Evolutionary conservation across 2,888 invertebrate species (phyloP).

Genomic region (Poecilobothrus nobilitatus): DNA sequence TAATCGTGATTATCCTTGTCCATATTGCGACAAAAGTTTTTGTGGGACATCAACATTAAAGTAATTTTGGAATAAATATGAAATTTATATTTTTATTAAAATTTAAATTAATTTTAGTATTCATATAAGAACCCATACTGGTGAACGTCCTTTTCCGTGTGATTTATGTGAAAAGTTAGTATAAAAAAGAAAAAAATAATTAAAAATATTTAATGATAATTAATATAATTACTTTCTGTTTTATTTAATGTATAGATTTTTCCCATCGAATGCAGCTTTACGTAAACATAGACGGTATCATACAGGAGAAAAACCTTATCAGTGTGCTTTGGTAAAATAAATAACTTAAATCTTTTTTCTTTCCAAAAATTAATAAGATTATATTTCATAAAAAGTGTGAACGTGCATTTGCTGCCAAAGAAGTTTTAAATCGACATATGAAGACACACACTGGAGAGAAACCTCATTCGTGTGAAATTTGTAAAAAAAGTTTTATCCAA

Average conservation of each 20-base stretch:
- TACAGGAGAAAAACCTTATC: slow-evolving; percentile 57
- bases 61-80: slow-evolving; percentile 26
- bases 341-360: no score
- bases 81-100: not conserved
- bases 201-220: not conserved
- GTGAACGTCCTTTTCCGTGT: slow-evolving; percentile 59
- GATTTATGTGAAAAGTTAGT: slow-evolving; percentile 53
- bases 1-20: slow-evolving; percentile 51
- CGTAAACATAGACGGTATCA: slow-evolving; percentile 63
- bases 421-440: slow-evolving; percentile 69
- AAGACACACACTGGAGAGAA: slow-evolving; percentile 52
- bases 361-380: no score
- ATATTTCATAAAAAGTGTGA: slow-evolving; percentile 52
- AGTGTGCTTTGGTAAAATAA: slow-evolving; percentile 51
- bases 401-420: slow-evolving; percentile 70
- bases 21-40: slow-evolving; percentile 59
- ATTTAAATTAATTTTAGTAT: slow-evolving; percentile 41
- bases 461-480: slow-evolving; percentile 45
- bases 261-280: slow-evolving; percentile 65
- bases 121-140: slow-evolving; percentile 60
- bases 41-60: slow-evolving; percentile 52
- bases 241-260: slow-evolving; percentile 45
- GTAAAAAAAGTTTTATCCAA: slow-evolving; percentile 76
- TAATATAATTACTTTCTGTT: not conserved
- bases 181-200: not conserved